These are phyloP conservation scores for Conus betulinus DNA, from an alignment of 1,140 invertebrate genomes.

Conservation along the genomic window DNA sequence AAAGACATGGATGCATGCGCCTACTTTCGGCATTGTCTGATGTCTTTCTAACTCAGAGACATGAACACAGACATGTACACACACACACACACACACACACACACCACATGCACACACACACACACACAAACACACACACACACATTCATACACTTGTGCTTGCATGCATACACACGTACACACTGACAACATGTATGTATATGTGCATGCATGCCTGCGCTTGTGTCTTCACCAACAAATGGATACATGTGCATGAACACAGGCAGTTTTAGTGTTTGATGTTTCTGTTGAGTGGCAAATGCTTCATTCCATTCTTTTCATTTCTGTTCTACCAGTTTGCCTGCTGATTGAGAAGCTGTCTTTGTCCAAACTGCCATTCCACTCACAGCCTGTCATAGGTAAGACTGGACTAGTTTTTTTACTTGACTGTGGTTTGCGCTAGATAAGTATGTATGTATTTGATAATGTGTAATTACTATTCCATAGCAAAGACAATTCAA, in stretches of 20 bases:
- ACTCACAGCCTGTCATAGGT: slow-evolving; percentile 68
- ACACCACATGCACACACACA: not conserved
- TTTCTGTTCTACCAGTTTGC: slow-evolving; percentile 77
- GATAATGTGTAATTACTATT: no score
- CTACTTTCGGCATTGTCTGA: not conserved
- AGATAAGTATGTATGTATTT: not conserved
- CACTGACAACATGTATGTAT: not conserved
- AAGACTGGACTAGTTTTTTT: slow-evolving; percentile 33
- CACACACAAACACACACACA: not conserved
- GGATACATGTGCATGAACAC: no score
- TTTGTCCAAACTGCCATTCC: slow-evolving; percentile 77
- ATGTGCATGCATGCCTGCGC: no score
- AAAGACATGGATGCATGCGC: no score
- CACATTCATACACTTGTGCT: not conserved
- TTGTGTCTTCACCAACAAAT: no score
- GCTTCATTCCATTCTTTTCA: no score
- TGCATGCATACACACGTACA: not conserved
- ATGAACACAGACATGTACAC: no score
- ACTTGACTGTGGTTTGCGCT: not conserved
- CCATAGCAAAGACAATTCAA: no score
- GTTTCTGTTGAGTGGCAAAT: no score
- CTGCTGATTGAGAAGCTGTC: slow-evolving; percentile 86
- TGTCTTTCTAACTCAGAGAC: no score
- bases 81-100: not conserved
- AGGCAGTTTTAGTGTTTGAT: no score